These are phyloP conservation scores for Phylloscopus whistleri DNA, from an alignment of 2,113 vertebrate species.

Conservation along the genomic window DNA sequence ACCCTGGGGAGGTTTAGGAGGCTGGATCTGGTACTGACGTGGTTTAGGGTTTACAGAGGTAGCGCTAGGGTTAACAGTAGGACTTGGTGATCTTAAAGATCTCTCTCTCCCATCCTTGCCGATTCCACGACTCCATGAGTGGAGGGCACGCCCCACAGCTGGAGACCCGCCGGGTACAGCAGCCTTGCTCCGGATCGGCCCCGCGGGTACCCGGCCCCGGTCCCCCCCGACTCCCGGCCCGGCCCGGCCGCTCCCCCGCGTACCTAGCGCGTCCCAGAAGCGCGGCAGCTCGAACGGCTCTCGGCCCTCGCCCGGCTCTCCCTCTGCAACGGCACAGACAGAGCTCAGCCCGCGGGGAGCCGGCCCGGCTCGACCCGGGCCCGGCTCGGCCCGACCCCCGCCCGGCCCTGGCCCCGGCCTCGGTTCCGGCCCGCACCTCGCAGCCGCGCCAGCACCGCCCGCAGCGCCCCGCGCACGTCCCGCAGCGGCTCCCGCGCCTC, in stretches of 20 bases:
- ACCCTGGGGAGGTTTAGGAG: too few species aligned
- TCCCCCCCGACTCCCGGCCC: not conserved
- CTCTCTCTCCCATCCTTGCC: not conserved
- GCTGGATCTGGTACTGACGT: not conserved
- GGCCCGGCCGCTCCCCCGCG: not conserved
- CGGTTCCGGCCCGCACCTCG: constrained; percentile 73
- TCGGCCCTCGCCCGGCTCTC: constrained; percentile 77
- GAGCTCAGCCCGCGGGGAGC: not conserved
- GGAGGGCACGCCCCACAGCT: not conserved
- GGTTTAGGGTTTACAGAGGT: not conserved
- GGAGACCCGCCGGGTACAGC: accelerated
- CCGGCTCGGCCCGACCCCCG: not conserved
- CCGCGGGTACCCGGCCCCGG: not conserved
- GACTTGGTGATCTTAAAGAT: not conserved
- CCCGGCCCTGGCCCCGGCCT: not conserved
- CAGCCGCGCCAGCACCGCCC: constrained; percentile 72
- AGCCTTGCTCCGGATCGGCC: too few species aligned
- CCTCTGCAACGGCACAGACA: constrained; percentile 68
- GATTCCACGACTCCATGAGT: not conserved
- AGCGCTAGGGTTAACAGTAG: not conserved
- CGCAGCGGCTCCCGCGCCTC: constrained; percentile 63
- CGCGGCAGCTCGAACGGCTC: constrained; percentile 78
- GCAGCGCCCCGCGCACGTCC: constrained; percentile 71
- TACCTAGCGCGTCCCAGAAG: constrained; percentile 88
- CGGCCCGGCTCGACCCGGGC: not conserved